Percentiles rank a stretch among this genome's conserved stretches.
Conservation (phyloP, 2,113 vertebrate genomes). For the Vireo altiloquus region DNA sequence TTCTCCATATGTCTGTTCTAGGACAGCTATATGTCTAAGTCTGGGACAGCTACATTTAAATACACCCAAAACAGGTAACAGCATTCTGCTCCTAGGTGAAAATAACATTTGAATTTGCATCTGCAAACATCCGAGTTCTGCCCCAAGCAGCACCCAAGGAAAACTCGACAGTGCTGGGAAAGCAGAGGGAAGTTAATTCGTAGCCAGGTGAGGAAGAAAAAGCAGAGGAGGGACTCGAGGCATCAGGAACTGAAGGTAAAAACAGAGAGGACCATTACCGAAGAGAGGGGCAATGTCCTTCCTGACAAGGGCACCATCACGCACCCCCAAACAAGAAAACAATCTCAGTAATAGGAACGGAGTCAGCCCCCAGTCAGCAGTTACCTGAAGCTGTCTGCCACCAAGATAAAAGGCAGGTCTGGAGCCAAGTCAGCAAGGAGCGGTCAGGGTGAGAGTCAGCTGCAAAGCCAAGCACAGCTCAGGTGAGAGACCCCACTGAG, state of each 20-base stretch:
- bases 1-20: rapidly evolving
- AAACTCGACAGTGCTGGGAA: neutral
- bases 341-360: neutral
- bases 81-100: neutral
- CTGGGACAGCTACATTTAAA: neutral
- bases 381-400: neutral
- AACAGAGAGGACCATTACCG: neutral
- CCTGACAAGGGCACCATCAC: neutral
- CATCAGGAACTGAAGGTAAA: neutral
- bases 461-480: neutral
- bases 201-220: neutral
- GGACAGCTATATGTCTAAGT: too few relatives aligned
- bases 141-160: neutral
- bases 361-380: neutral
- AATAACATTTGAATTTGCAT: neutral
- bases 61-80: neutral
- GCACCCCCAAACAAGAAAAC: neutral
- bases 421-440: neutral
- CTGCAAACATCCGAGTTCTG: neutral
- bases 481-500: neutral
- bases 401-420: neutral
- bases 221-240: rapidly evolving
- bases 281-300: neutral
- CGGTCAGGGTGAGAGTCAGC: neutral
- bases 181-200: neutral